Evolutionary conservation across 2,888 invertebrate species (phyloP).

Genomic region (Synanthedon tipuliformis): DNA sequence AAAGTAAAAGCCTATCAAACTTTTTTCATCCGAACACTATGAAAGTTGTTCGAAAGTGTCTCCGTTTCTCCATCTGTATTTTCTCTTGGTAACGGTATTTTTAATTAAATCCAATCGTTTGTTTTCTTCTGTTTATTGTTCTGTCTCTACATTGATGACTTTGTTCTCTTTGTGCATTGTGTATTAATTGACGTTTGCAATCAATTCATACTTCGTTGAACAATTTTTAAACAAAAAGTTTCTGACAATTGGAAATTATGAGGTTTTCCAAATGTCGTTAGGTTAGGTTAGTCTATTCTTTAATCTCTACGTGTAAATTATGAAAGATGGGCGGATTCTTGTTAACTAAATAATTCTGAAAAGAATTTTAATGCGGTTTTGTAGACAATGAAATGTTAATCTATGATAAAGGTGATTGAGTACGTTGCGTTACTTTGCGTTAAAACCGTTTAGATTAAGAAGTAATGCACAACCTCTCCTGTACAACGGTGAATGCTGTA

Average conservation of each 20-base stretch:
- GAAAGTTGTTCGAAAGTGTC: background rate
- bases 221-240: slow-evolving; percentile 1
- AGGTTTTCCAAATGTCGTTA: no score
- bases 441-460: no score
- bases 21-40: background rate
- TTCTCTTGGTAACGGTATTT: background rate
- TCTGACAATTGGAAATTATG: background rate
- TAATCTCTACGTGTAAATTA: no score
- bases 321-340: no score
- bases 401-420: no score
- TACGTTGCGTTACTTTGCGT: no score
- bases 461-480: no score
- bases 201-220: background rate
- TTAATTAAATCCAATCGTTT: background rate
- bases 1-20: background rate
- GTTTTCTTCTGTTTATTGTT: background rate
- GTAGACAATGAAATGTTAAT: no score
- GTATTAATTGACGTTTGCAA: slow-evolving; percentile 6
- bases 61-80: background rate
- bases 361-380: no score
- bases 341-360: no score
- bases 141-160: background rate
- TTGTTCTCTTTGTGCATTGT: slow-evolving; percentile 4
- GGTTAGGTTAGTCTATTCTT: no score
- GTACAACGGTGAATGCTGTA: no score